These are phyloP conservation scores for Cremastobaeus sp. DNA, from an alignment of 2,888 invertebrate species.

Conservation along the genomic window DNA sequence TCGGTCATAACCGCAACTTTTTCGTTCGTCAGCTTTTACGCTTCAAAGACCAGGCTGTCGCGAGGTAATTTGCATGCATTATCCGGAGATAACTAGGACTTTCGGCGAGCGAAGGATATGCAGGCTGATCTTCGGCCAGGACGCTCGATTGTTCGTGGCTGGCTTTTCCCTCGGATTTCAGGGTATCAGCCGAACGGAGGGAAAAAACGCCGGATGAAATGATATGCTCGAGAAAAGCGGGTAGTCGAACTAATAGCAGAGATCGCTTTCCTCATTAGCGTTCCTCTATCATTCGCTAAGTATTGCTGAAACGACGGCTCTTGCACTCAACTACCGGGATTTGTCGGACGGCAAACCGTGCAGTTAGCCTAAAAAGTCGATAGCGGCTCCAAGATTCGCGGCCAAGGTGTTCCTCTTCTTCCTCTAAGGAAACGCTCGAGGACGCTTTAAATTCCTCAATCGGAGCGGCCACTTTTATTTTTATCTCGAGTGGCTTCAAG, in stretches of 20 bases:
- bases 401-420: neutral
- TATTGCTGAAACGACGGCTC: too few relatives aligned
- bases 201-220: slow-evolving; percentile 28
- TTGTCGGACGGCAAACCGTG: too few relatives aligned
- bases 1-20: slow-evolving; percentile 11
- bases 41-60: slow-evolving; percentile 65
- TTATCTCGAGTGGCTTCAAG: slow-evolving; percentile 1
- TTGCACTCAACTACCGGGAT: too few relatives aligned
- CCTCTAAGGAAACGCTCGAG: neutral
- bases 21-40: slow-evolving; percentile 26
- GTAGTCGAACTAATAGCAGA: slow-evolving; percentile 31
- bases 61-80: slow-evolving; percentile 72
- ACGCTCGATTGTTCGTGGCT: slow-evolving; percentile 31
- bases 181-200: slow-evolving; percentile 21
- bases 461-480: neutral
- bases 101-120: slow-evolving; percentile 47
- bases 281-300: slow-evolving; percentile 6
- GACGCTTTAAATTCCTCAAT: slow-evolving; percentile 4
- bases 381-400: too few relatives aligned
- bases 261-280: slow-evolving; percentile 14
- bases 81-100: slow-evolving; percentile 63
- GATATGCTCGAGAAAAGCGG: slow-evolving; percentile 31
- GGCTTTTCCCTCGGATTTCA: slow-evolving; percentile 25
- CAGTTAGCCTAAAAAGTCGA: too few relatives aligned
- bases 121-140: slow-evolving; percentile 32